Evolutionary conservation across 2,888 invertebrate species (phyloP).

Genomic region (Meteorus cinctellus): DNA sequence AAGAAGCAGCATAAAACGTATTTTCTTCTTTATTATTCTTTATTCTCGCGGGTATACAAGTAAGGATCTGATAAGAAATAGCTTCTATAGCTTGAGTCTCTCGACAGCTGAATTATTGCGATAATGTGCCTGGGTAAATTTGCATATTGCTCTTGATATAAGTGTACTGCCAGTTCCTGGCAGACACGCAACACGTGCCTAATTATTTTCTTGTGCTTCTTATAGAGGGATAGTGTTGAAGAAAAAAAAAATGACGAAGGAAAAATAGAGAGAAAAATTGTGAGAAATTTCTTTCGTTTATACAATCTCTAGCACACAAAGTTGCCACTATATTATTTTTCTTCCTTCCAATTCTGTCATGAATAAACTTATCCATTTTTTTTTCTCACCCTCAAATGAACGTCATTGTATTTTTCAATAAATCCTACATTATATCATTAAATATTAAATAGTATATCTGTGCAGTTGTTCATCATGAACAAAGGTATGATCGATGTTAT

Average conservation of each 20-base stretch:
- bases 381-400: background rate
- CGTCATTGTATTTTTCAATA: background rate
- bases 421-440: background rate
- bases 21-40: slow-evolving; percentile 1
- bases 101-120: slow-evolving; percentile 47
- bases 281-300: slow-evolving; percentile 26
- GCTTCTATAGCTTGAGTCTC: slow-evolving; percentile 24
- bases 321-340: slow-evolving; percentile 14
- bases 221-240: slow-evolving; percentile 11
- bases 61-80: slow-evolving; percentile 29
- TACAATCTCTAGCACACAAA: background rate
- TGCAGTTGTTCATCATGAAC: background rate
- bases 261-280: slow-evolving; percentile 3
- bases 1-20: background rate
- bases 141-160: slow-evolving; percentile 50
- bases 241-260: background rate
- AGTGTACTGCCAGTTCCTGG: slow-evolving; percentile 46
- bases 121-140: slow-evolving; percentile 52
- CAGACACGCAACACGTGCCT: slow-evolving; percentile 66
- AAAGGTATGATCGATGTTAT: slow-evolving; percentile 25
- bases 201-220: slow-evolving; percentile 65
- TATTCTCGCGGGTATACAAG: background rate
- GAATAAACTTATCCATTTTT: slow-evolving; percentile 13
- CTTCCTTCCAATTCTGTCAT: slow-evolving; percentile 28
- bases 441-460: background rate